These are phyloP conservation scores for Cloeon dipterum DNA, from an alignment of 2,888 invertebrate genomes.

Conservation along the genomic window DNA sequence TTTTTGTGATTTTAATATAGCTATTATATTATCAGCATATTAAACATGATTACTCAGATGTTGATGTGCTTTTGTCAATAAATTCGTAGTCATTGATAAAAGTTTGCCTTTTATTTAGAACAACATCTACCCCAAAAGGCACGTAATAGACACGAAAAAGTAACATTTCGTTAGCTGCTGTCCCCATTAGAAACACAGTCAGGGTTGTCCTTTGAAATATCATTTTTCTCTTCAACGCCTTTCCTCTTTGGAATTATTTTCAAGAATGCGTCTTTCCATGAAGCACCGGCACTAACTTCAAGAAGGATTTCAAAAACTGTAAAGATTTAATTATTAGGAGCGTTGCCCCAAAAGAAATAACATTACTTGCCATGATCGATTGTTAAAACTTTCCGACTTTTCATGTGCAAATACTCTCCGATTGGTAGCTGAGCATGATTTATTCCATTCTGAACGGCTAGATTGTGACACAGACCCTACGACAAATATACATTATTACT, in stretches of 20 bases:
- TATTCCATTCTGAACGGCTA: constrained; percentile 56
- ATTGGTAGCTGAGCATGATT: constrained; percentile 72
- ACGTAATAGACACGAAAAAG: too few species aligned
- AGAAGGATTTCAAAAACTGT: constrained; percentile 67
- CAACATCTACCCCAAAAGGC: too few species aligned
- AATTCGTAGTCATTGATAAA: too few species aligned
- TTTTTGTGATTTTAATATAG: too few species aligned
- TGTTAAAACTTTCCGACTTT: constrained; percentile 78
- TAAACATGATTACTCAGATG: too few species aligned
- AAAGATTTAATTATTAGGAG: constrained; percentile 14
- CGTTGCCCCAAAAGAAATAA: not conserved
- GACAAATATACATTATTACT: not conserved
- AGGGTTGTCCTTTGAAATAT: not conserved
- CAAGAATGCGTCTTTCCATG: constrained; percentile 59
- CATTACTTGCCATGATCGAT: constrained; percentile 66
- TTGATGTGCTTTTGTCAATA: too few species aligned
- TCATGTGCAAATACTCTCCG: constrained; percentile 71
- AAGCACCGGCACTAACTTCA: constrained; percentile 45
- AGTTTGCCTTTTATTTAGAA: too few species aligned
- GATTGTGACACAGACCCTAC: constrained; percentile 60
- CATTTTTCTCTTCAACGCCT: constrained; percentile 24
- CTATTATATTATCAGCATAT: too few species aligned
- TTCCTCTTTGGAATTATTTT: constrained; percentile 55
- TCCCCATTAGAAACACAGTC: too few species aligned
- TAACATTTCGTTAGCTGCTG: too few species aligned